These are phyloP conservation scores for Hirtodrosophila alboralis DNA, from an alignment of 2,888 invertebrate species.

Conservation along the genomic window DNA sequence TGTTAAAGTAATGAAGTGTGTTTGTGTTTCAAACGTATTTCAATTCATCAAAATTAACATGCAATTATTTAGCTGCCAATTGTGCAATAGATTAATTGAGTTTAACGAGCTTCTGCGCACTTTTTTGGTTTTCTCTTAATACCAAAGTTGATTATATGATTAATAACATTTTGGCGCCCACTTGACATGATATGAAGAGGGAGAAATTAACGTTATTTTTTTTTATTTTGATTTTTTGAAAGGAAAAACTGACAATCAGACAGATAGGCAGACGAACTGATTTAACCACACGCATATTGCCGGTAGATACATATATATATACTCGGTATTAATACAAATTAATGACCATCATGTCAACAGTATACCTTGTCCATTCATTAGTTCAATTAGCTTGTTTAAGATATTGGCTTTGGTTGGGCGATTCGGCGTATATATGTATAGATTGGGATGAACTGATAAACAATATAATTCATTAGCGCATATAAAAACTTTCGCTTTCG, in stretches of 20 bases:
- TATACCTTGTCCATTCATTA: conserved; percentile 59
- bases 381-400: conserved; percentile 62
- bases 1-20: conserved; percentile 13
- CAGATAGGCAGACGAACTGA: conserved; percentile 1
- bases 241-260: conserved; percentile 23
- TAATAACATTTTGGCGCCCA: conserved; percentile 30
- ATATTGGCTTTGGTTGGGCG: conserved; percentile 18
- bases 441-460: conserved; percentile 52
- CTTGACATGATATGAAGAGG: conserved; percentile 12
- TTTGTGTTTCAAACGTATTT: not conserved
- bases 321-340: conserved; percentile 25
- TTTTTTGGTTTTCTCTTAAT: too few species aligned
- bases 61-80: conserved; percentile 3
- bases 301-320: too few species aligned
- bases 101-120: conserved; percentile 11
- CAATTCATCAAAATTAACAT: not conserved
- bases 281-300: conserved; percentile 18
- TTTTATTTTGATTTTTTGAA: conserved; percentile 7
- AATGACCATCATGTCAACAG: conserved; percentile 59
- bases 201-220: conserved; percentile 19
- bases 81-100: conserved; percentile 13
- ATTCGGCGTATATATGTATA: conserved; percentile 2
- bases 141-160: conserved; percentile 33
- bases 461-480: conserved; percentile 77
- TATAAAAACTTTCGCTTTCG: conserved; percentile 75